Evolutionary conservation across 2,113 vertebrate species (phyloP), one percentile per base, ranked within the genome.

Genomic region (Tautogolabrus adspersus): DNA sequence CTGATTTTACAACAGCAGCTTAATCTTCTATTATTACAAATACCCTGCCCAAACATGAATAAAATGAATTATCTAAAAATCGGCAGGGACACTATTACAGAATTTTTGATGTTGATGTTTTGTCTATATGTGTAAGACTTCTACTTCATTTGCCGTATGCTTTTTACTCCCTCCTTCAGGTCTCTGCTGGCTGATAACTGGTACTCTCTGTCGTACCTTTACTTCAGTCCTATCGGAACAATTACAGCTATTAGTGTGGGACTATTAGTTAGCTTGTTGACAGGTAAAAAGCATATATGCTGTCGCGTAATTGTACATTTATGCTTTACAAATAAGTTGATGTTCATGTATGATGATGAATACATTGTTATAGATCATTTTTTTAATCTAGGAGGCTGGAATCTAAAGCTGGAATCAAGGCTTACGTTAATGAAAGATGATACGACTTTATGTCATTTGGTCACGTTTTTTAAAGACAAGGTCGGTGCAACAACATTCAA

Each of bases 201-300:
- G 95, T 96, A 97, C 90, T 96, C 96, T n/a, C 77, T 97, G 68
- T 97, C 96, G 55, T 97, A 96, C 83, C 72, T 97, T n/a, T 96
- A 96, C 93, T 95, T 96, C 88, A 95, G 95, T 81, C 94, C 95
- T 6, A 26, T 97, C 82, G 96, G 96, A 68, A 96, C 96, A 3
- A 79, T 97, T 12, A 65, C 76, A 51, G 90, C 93, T 13, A 7
- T 97, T 47, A 3, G 0, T 16, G 93, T 96, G 64, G 96, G 96
- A 68, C 63, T 96, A 67, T 83, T 94, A 30, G 74, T 92, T 82
- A 97, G 96, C 81, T 67, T 96, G 9, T 38, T 95, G 42, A 94
- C 96, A 94, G 96, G 96, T 96, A 95, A 38, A 26, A 6, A 26
- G 12, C 1, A 67, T 10, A 11, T n/a, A n/a, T 16, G 12, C 3